Conservation (phyloP, 1,140 invertebrate species). For the Psix sp. region DNA sequence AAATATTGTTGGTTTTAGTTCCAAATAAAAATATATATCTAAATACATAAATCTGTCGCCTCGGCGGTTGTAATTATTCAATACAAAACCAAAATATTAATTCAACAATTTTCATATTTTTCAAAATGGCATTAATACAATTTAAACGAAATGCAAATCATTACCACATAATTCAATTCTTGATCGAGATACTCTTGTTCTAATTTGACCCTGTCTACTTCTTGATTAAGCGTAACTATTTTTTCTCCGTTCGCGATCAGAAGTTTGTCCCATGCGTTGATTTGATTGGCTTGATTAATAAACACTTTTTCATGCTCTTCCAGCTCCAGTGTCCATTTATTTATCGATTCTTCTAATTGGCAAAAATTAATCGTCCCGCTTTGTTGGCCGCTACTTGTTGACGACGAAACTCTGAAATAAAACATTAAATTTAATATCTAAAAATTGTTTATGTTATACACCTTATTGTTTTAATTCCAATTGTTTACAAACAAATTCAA, state of each 20-base stretch:
- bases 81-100: too few relatives aligned
- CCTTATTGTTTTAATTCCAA: neutral
- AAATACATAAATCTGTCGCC: too few relatives aligned
- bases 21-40: too few relatives aligned
- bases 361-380: constrained; percentile 85
- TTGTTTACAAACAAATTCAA: neutral
- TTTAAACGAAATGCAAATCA: neutral
- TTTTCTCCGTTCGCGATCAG: constrained; percentile 95
- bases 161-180: constrained; percentile 94
- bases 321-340: constrained; percentile 96
- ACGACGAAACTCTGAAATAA: constrained; percentile 71
- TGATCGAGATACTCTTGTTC: constrained; percentile 94
- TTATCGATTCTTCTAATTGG: constrained; percentile 94
- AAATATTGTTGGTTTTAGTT: constrained; percentile 6
- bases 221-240: constrained; percentile 90
- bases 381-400: constrained; percentile 73
- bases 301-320: constrained; percentile 96
- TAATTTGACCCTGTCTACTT: constrained; percentile 89
- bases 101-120: too few relatives aligned
- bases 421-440: neutral
- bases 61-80: too few relatives aligned
- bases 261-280: constrained; percentile 95
- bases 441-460: too few relatives aligned
- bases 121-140: too few relatives aligned
- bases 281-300: constrained; percentile 94